phyloP scores from a whole-genome alignment of 2,797 vertebrate genomes.

The Eurystomus glaucurus region DNA sequence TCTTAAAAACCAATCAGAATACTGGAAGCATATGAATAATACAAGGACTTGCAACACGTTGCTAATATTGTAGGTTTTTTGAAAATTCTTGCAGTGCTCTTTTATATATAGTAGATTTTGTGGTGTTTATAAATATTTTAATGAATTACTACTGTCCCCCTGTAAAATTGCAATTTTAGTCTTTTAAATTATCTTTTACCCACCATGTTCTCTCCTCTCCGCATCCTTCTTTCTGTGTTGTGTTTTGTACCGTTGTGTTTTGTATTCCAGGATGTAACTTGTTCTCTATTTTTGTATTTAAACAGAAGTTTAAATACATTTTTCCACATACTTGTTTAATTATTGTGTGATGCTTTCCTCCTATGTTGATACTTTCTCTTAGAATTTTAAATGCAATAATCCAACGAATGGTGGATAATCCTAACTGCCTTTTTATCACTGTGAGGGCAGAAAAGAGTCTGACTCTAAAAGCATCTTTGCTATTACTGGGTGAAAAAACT shows the following conservation, averaged over 20 bases:
- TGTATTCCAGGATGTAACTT: neutral
- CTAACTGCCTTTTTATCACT: neutral
- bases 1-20: neutral
- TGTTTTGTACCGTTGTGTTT: neutral
- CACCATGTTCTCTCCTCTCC: neutral
- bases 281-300: neutral
- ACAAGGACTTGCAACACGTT: neutral
- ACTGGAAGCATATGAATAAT: neutral
- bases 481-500: neutral
- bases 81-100: slow-evolving; percentile 1
- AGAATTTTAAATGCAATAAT: neutral
- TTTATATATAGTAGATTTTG: neutral
- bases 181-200: neutral
- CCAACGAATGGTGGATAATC: neutral
- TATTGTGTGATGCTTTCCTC: neutral
- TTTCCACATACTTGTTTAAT: neutral
- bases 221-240: neutral
- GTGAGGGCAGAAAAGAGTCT: neutral
- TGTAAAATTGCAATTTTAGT: neutral
- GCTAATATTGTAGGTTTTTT: neutral
- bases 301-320: neutral
- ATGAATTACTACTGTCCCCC: neutral
- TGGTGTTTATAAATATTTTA: slow-evolving; percentile 10
- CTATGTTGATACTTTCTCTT: neutral
- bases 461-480: neutral